Conservation (phyloP, 1,140 invertebrate genomes). For the Euura saliciscinereae region DNA sequence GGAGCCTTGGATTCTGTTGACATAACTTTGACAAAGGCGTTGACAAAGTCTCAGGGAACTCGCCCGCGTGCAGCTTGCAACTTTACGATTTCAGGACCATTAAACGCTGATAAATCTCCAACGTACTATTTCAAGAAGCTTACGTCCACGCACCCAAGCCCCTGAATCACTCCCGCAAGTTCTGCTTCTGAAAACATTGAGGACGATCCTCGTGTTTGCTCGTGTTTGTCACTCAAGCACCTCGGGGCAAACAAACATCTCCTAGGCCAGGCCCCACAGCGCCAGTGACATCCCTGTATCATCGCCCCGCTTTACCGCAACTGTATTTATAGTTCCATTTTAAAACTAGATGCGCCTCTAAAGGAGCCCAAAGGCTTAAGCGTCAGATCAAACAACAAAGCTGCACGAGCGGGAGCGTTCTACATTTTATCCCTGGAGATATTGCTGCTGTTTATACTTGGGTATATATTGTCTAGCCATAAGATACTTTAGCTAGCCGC, state of each 20-base stretch:
- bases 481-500: too few relatives aligned
- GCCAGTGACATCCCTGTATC: conserved; percentile 35
- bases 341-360: not conserved
- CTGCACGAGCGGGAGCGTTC: not conserved
- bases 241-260: conserved; percentile 43
- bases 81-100: conserved; percentile 54
- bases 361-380: not conserved
- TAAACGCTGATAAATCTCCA: conserved; percentile 52
- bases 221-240: conserved; percentile 12
- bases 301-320: conserved; percentile 7
- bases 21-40: conserved; percentile 56
- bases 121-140: conserved; percentile 3
- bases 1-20: conserved; percentile 46
- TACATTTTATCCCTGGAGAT: too few relatives aligned
- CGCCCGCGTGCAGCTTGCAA: conserved; percentile 31
- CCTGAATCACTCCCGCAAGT: not conserved
- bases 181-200: conserved; percentile 42
- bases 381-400: not conserved
- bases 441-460: too few relatives aligned
- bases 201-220: conserved; percentile 18
- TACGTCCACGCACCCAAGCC: not conserved
- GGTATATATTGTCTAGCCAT: too few relatives aligned
- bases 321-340: not conserved
- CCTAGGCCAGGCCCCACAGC: conserved; percentile 34
- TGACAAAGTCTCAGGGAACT: conserved; percentile 50